Evolutionary conservation across 1,140 invertebrate species (phyloP).

Genomic region (Maniola jurtina): DNA sequence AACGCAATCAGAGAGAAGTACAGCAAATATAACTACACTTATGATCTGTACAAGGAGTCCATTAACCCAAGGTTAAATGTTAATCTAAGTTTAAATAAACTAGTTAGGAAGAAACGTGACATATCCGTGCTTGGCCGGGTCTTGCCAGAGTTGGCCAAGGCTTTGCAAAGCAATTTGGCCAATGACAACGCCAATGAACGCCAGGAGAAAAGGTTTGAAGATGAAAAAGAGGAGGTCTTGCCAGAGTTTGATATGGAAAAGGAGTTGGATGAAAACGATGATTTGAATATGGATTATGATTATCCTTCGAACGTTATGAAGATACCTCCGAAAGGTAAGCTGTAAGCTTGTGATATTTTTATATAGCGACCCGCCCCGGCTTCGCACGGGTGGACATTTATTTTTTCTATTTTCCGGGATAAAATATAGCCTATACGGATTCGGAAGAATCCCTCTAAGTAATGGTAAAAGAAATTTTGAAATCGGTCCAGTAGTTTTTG

Average conservation of each 20-base stretch:
- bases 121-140: slow-evolving; percentile 52
- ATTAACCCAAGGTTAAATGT: slow-evolving; percentile 19
- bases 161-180: slow-evolving; percentile 48
- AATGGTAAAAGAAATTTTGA: no score
- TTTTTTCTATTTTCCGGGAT: no score
- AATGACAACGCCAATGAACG: slow-evolving; percentile 41
- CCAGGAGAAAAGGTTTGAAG: slow-evolving; percentile 62
- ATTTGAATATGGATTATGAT: slow-evolving; percentile 52
- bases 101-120: slow-evolving; percentile 46
- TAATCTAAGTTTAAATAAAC: slow-evolving; percentile 36
- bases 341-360: no score
- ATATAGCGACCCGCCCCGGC: no score
- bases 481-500: no score
- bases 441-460: no score
- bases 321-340: slow-evolving; percentile 60
- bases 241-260: slow-evolving; percentile 71
- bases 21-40: slow-evolving; percentile 61
- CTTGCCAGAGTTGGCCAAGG: slow-evolving; percentile 58
- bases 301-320: slow-evolving; percentile 69
- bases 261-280: slow-evolving; percentile 50
- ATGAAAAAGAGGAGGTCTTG: slow-evolving; percentile 59
- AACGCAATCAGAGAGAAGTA: slow-evolving; percentile 49
- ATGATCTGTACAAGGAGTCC: slow-evolving; percentile 51
- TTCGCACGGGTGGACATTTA: no score
- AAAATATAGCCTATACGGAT: no score